Conservation (phyloP, 53 echinoderm and acorn worm genomes). For the Paracentrotus lividus region DNA sequence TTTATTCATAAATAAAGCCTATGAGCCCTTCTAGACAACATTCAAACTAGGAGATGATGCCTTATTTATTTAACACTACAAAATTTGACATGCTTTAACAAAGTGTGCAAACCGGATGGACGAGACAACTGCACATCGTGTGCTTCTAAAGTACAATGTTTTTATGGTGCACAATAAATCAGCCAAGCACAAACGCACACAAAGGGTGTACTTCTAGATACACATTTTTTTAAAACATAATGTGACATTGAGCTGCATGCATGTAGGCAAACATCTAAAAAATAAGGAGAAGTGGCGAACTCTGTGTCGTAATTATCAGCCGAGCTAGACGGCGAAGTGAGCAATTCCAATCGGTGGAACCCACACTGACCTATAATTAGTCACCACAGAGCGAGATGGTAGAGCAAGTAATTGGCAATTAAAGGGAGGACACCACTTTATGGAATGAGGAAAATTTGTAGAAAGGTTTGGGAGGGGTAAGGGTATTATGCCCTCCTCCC, state of each 20-base stretch:
- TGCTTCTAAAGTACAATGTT: not conserved
- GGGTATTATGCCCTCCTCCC: not conserved
- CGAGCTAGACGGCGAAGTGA: not conserved
- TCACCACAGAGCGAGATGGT: not conserved
- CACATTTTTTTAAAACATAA: not conserved
- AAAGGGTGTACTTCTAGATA: not conserved
- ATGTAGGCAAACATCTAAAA: not conserved
- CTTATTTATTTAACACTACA: too few relatives aligned
- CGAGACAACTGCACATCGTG: not conserved
- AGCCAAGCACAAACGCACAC: too few relatives aligned
- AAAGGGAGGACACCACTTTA: not conserved
- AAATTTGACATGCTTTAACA: too few relatives aligned
- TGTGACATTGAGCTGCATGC: not conserved
- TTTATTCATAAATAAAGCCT: too few relatives aligned
- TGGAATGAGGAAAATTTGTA: not conserved
- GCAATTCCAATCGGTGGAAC: slow-evolving; percentile 30
- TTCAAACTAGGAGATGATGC: too few relatives aligned
- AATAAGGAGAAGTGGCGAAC: not conserved
- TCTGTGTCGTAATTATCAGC: not conserved
- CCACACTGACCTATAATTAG: slow-evolving; percentile 53
- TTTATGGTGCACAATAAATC: too few relatives aligned
- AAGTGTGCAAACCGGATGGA: too few relatives aligned
- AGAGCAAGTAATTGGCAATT: slow-evolving; percentile 38
- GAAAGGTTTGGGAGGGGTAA: not conserved
- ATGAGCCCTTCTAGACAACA: too few relatives aligned